Conservation (phyloP, 2,888 invertebrate species). For the Cataglyphis rosenhaueri region DNA sequence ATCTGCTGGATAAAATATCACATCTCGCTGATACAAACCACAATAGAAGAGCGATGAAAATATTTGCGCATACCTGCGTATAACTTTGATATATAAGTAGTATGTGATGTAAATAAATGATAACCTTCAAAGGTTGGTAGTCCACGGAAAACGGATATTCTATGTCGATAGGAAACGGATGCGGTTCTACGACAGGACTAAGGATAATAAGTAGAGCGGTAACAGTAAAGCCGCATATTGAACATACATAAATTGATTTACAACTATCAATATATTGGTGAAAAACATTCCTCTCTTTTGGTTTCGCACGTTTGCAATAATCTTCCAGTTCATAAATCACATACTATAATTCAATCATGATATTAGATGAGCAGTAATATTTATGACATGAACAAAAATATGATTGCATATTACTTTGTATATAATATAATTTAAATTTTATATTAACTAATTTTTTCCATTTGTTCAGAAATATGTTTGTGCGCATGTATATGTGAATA, state of each 20-base stretch:
- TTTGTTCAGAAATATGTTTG: background rate
- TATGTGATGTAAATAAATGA: constrained; percentile 35
- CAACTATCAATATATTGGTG: constrained; percentile 37
- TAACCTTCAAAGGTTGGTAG: constrained; percentile 16
- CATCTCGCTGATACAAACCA: constrained; percentile 50
- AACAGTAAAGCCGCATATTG: constrained; percentile 21
- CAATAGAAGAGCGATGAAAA: constrained; percentile 34
- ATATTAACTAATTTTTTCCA: background rate
- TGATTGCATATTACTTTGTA: background rate
- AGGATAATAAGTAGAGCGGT: background rate
- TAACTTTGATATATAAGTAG: constrained; percentile 37
- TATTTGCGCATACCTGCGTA: constrained; percentile 26
- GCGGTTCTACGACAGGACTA: background rate
- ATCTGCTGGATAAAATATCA: constrained; percentile 23
- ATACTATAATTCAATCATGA: constrained; percentile 27
- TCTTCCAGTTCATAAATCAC: constrained; percentile 32
- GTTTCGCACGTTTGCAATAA: constrained; percentile 24
- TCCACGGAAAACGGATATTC: constrained; percentile 43
- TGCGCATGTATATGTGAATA: background rate
- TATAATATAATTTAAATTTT: background rate
- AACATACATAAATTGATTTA: constrained; percentile 19
- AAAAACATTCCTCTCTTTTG: constrained; percentile 20
- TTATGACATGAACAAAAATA: background rate
- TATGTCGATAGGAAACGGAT: constrained; percentile 12
- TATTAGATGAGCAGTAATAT: background rate